These are phyloP conservation scores for Theristicus caerulescens DNA, from an alignment of 2,113 vertebrate genomes.

Conservation along the genomic window DNA sequence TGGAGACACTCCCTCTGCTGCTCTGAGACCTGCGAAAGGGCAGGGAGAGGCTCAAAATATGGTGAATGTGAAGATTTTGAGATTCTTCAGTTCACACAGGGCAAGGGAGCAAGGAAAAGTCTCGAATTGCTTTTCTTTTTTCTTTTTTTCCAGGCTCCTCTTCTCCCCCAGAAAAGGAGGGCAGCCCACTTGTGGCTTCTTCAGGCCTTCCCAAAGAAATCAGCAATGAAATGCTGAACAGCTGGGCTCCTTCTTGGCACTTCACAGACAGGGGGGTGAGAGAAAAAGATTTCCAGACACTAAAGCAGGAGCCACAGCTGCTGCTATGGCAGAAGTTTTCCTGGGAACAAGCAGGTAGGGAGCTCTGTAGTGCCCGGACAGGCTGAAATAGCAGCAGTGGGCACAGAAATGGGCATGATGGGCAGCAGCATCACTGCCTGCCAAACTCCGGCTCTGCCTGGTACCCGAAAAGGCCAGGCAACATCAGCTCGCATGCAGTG, in stretches of 20 bases:
- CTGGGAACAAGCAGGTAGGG: conserved; percentile 24
- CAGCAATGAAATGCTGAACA: conserved; percentile 31
- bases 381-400: not conserved
- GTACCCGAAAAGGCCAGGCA: not conserved
- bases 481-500: rapidly evolving
- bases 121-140: not conserved
- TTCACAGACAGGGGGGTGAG: not conserved
- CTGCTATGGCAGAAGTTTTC: not conserved
- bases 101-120: not conserved
- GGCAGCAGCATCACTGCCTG: not conserved
- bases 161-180: not conserved
- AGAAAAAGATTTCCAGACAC: conserved; percentile 38
- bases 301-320: conserved; percentile 23
- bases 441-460: not conserved
- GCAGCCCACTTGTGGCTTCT: conserved; percentile 19
- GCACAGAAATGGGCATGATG: not conserved
- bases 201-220: conserved; percentile 9
- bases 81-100: not conserved
- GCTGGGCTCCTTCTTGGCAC: conserved; percentile 55
- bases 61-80: rapidly evolving
- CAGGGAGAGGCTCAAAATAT: not conserved
- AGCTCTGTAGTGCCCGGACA: not conserved
- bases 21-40: not conserved
- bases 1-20: not conserved
- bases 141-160: not conserved